Evolutionary conservation across 64 coral and sea anemone genomes (phyloP), one percentile per base, ranked within the genome.

Genomic region (Pachyseris speciosa): DNA sequence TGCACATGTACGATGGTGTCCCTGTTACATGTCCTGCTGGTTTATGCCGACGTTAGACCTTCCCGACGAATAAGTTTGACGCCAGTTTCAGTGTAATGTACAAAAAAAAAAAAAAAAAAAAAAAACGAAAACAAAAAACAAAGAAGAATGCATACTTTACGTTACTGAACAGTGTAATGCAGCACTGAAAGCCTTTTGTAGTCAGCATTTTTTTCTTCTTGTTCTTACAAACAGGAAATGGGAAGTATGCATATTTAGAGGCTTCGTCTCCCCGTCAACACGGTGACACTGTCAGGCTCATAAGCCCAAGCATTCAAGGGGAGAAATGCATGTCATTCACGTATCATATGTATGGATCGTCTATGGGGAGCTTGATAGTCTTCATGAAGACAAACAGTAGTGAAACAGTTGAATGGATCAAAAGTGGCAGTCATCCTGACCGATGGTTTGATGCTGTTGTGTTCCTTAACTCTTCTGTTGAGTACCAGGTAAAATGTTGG

Each of bases 311-410:
- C 30, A 91, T 91, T 2, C 41, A 84, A 12, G 67, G 89, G 27
- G 67, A 79, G 34, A 80, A 75, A 8, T 91, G 89, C 29, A 32
- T 91, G 49, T 67, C 79, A 20, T 29, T 91, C 22, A 72, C 41
- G 63, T 91, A 91, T 47, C 79, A 91, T 34, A 91, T 91, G 89
- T 75, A 64, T 25, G 89, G 89, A 27, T n/a, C 13, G 24, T 15
- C 47, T 12, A 84, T 91, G 89, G 89, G 89, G 20, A 83, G 66
- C 61, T 53, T 91, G 8, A 55, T 91, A 7, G 52, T 91, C 29
- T 90, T 80, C 60, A 45, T 69, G 85, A 91, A 61, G 22, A 60
- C 13, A 15, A 73, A 67, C 27, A 72, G 24, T 22, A 40, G 1
- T 58, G 55, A 49, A 9, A 73, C 15, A 83, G 50, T 81, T 7